These are phyloP conservation scores for Luehdorfia chinensis DNA, from an alignment of 1,140 invertebrate species.

Conservation along the genomic window DNA sequence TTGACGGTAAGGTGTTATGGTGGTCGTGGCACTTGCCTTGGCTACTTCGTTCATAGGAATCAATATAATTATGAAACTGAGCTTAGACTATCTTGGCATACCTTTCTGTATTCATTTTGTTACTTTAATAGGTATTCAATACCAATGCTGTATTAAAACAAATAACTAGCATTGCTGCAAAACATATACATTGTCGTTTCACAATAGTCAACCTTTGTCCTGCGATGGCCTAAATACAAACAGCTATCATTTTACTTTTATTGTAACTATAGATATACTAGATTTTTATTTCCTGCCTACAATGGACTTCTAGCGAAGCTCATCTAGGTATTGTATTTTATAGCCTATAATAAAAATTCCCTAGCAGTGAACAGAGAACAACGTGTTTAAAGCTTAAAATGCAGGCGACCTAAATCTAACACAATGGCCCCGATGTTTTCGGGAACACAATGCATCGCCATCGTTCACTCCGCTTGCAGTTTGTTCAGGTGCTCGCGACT, in stretches of 20 bases:
- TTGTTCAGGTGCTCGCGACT: constrained; percentile 53
- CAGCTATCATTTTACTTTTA: constrained; percentile 11
- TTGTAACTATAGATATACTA: constrained; percentile 10
- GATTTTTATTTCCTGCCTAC: constrained; percentile 14
- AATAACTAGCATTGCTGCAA: not conserved
- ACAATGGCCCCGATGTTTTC: constrained; percentile 56
- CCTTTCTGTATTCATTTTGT: no score
- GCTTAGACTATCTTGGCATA: no score
- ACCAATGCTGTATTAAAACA: constrained; percentile 15
- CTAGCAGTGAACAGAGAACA: constrained; percentile 14
- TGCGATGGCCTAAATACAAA: constrained; percentile 11
- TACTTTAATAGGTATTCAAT: no score
- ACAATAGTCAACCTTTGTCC: constrained; percentile 14
- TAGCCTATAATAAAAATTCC: constrained; percentile 17
- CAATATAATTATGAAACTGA: no score
- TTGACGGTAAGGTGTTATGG: no score
- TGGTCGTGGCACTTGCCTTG: no score
- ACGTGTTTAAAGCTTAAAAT: constrained; percentile 48
- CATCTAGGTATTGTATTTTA: constrained; percentile 17
- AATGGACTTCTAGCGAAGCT: constrained; percentile 12
- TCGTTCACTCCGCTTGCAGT: constrained; percentile 41
- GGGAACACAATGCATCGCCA: constrained; percentile 46
- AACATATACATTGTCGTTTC: constrained; percentile 1
- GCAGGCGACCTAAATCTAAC: constrained; percentile 52
- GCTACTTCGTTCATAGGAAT: no score